Evolutionary conservation across 2,797 vertebrate species (phyloP), one percentile per base, ranked within the genome.

Genomic region (Hoplostethus mediterraneus): DNA sequence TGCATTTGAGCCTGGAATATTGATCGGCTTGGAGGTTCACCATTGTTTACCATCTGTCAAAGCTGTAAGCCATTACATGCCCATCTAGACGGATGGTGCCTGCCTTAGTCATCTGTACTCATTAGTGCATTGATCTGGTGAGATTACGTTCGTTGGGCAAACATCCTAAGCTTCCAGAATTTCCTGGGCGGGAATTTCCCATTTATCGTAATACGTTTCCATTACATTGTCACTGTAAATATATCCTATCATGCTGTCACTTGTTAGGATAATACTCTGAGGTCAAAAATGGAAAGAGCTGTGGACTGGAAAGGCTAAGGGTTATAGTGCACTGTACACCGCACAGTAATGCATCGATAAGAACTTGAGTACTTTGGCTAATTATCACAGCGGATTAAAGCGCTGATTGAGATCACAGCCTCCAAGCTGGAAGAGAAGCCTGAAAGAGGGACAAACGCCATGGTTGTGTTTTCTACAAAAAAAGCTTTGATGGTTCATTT

Each of bases 41-140:
- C 31, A 49, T 33, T 67, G 69, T 81, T 76, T 62, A 71, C 71
- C 69, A 58, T 77, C 69, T 71, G 66, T 74, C 67, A 71, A 4
- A 10, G 33, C 68, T 40, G 63, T 60, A 64, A 36, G 53, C 77
- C 53, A 74, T 75, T 45, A 55, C 10, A 4, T 42, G 30, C 44
- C 61, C 57, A 25, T 17, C 8, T 31, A 52, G 69, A 75, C 11
- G 1, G 58, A 78, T 25, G 28, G 33, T 1, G 61, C 31, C 62
- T 69, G 12, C 47, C 65, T 64, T 25, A 16, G 66, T 85, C 73
- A 67, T 76, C 51, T 77, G 72, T 78, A 49, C 57, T 79, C 71
- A 73, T 83, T 69, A 67, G 36, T 36, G 65, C 42, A 78, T 83
- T 1, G 74, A 85, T 77, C 71, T 42, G 36, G 53, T 70, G 21